Percentiles rank a stretch among this genome's conserved stretches.
Evolutionary conservation across 1,140 invertebrate genomes (phyloP).

Genomic region (Solenopsis invicta): DNA sequence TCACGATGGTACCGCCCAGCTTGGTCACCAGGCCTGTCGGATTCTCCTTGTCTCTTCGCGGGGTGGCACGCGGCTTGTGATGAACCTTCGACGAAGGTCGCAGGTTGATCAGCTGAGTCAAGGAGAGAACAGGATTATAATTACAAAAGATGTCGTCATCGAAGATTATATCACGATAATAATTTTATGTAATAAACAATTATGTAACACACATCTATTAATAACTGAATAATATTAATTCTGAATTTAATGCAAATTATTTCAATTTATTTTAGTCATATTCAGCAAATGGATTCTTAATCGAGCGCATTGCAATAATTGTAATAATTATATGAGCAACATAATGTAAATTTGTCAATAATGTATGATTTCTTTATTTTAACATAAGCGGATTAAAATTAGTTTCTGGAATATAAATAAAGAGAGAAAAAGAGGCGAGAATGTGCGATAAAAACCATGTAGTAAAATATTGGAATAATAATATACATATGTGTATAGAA

Average conservation of each 20-base stretch:
- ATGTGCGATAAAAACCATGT: not conserved
- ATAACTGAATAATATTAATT: not conserved
- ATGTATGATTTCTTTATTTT: not conserved
- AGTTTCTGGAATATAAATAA: not conserved
- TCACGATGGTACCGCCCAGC: slow-evolving; percentile 93
- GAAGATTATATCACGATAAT: not conserved
- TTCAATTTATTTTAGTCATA: not conserved
- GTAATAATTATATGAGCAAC: not conserved
- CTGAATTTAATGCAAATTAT: not conserved
- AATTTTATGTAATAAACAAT: not conserved
- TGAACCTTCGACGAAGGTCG: slow-evolving; percentile 83
- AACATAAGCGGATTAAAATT: not conserved
- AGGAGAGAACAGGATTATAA: not conserved
- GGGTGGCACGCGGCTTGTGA: slow-evolving; percentile 80
- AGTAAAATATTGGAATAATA: slow-evolving; percentile 7
- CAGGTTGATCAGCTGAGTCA: slow-evolving; percentile 84
- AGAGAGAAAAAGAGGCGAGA: not conserved
- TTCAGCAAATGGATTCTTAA: not conserved
- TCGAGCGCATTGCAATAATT: not conserved
- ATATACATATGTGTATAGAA: not conserved
- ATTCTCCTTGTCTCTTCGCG: slow-evolving; percentile 88
- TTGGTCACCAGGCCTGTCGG: slow-evolving; percentile 93
- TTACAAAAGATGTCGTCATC: not conserved
- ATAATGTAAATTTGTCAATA: not conserved
- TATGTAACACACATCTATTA: not conserved